Base-by-base conservation (phyloP, 2,888 invertebrate genomes). In the Dilophus febrilis region DNA sequence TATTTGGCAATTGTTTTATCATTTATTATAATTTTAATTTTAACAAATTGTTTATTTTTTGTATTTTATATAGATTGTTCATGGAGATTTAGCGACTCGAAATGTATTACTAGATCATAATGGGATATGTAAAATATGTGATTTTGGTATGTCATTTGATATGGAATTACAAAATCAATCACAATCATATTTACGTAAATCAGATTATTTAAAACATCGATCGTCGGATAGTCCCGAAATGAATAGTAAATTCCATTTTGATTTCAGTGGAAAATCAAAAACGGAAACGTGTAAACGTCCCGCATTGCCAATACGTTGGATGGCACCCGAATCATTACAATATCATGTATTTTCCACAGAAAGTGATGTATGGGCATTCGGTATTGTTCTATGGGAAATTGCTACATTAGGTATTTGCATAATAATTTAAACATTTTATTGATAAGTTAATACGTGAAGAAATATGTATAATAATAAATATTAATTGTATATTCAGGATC, bases 291-390 rank as follows among this genome's bases (percentile, higher is more conserved):
- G 22, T 19, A 56, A 56, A 35, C 46, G 59, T 4, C 62, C 61
- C n/a, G 62, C 62, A 0, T 44, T 62, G 22, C 62, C 62, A 7
- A 61, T 62, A 27, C 52, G 61, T 18, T 86, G 86, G 86, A 86
- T 86, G 85, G 82, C 85, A 3, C 85, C 86, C 1, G 86, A 86
- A 58, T 77, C 83, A 0, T 60, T 86, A 45, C 70, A 79, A 37
- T 82, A 79, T 55, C 78, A 81, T 43, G 68, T 81, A 33, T 82
- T 84, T 59, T 83, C 81, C 42, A 78, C 78, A 26, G 80, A 82
- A 54, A 79, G 81, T 1, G 86, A 87, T 51, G 82, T 86, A 4
- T 87, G 86, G 86, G 82, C 85, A 28, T 86, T 82, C 53, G 86
- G 86, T 14, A 82, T 87, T 38, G 67, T 86, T 31, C 67, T 86